Conservation (phyloP, 1,140 invertebrate species). For the Spodoptera litura region DNA sequence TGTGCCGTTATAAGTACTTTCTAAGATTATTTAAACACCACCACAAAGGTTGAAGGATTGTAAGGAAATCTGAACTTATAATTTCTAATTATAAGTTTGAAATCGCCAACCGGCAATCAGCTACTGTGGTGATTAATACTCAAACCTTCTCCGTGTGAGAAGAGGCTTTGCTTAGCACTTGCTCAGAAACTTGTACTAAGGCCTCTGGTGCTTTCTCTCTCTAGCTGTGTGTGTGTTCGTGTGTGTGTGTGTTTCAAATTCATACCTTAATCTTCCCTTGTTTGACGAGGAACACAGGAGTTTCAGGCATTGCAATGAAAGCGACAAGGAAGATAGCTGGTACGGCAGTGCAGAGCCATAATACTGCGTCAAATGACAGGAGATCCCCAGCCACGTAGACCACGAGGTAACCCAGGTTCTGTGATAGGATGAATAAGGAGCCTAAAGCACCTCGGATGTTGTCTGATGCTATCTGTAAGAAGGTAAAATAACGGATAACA, state of each 20-base stretch:
- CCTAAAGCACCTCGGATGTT: constrained; percentile 83
- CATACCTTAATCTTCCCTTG: constrained; percentile 81
- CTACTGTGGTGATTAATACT: too few relatives aligned
- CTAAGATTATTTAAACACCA: too few relatives aligned
- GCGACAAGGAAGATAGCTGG: constrained; percentile 78
- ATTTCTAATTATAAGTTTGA: too few relatives aligned
- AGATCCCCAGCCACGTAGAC: constrained; percentile 84
- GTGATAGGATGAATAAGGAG: constrained; percentile 83
- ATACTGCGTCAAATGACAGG: constrained; percentile 76
- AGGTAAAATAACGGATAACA: background rate
- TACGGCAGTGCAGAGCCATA: constrained; percentile 82
- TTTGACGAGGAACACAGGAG: constrained; percentile 84
- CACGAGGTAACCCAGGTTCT: constrained; percentile 84
- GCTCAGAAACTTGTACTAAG: too few relatives aligned
- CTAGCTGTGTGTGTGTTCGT: too few relatives aligned
- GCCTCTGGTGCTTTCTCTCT: too few relatives aligned
- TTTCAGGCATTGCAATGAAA: constrained; percentile 86
- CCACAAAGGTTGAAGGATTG: too few relatives aligned
- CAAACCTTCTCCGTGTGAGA: too few relatives aligned
- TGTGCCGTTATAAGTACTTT: too few relatives aligned
- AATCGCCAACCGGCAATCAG: too few relatives aligned
- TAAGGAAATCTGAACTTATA: too few relatives aligned
- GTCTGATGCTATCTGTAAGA: constrained; percentile 74
- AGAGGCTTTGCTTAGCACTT: too few relatives aligned
- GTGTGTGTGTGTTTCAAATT: background rate